These are phyloP conservation scores for Dinomys branickii DNA, from an alignment of 2,113 vertebrate species.

Conservation along the genomic window DNA sequence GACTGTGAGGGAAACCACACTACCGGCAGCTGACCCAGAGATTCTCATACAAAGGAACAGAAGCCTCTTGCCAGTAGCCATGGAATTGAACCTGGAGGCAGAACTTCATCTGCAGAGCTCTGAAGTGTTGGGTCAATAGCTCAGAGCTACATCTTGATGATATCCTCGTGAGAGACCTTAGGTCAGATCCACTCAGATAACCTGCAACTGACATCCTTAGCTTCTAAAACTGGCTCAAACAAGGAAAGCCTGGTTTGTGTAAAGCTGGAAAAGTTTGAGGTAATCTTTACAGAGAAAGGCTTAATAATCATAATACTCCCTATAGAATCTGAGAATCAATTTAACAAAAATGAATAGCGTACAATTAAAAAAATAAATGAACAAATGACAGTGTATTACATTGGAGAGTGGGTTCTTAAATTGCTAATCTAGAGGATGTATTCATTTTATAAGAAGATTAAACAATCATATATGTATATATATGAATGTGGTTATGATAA, in stretches of 20 bases:
- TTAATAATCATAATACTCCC: not conserved
- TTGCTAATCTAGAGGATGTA: not conserved
- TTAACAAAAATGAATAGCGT: not conserved
- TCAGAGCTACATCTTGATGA: not conserved
- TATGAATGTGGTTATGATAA: not conserved
- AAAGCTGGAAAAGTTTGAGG: not conserved
- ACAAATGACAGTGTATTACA: not conserved
- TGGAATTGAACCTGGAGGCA: fast-evolving
- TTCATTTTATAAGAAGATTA: not conserved
- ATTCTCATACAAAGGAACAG: not conserved
- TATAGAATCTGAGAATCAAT: not conserved
- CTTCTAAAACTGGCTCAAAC: not conserved
- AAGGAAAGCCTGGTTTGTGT: not conserved
- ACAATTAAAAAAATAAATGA: not conserved
- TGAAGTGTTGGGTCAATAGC: fast-evolving
- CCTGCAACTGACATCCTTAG: not conserved
- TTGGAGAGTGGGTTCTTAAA: not conserved
- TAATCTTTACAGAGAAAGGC: not conserved
- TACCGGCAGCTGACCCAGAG: not conserved
- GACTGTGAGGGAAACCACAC: not conserved
- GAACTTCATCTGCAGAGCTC: not conserved
- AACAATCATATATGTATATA: not conserved
- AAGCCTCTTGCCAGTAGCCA: not conserved
- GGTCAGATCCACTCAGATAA: not conserved
- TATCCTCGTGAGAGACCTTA: not conserved